phyloP scores from a whole-genome alignment of 2,113 vertebrate species.

The Terrapene triunguis region DNA sequence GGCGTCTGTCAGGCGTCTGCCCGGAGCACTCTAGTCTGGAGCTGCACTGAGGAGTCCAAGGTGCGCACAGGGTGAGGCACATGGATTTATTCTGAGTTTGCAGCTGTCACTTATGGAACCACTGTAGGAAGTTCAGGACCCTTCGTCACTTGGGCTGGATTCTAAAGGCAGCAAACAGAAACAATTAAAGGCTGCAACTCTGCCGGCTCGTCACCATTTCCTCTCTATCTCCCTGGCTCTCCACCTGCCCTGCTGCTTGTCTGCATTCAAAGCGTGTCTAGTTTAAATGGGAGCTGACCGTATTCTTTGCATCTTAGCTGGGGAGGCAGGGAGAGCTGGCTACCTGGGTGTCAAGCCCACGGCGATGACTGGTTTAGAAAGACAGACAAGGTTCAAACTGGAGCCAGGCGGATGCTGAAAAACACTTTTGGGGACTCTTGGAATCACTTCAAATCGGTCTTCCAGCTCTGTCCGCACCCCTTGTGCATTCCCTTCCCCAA shows the following conservation, averaged over 20 bases:
- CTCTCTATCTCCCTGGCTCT: fast-evolving
- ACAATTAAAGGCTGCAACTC: background rate
- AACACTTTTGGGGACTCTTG: background rate
- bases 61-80: too few relatives aligned
- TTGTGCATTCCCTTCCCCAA: fast-evolving
- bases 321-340: fast-evolving
- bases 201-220: background rate
- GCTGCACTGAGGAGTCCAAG: too few relatives aligned
- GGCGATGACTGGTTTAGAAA: background rate
- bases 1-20: too few relatives aligned
- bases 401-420: fast-evolving
- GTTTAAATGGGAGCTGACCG: too few relatives aligned
- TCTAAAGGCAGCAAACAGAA: too few relatives aligned
- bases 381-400: fast-evolving
- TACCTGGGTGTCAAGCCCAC: fast-evolving
- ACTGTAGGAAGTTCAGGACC: too few relatives aligned
- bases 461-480: background rate
- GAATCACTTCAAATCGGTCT: fast-evolving
- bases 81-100: too few relatives aligned
- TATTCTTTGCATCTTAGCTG: fast-evolving
- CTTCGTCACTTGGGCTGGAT: too few relatives aligned
- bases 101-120: too few relatives aligned
- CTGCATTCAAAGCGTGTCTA: too few relatives aligned
- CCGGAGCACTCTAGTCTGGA: too few relatives aligned
- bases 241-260: background rate